A percentile compares a stretch with the other conserved stretches of the same genome.
phyloP scores from a whole-genome alignment of 2,888 invertebrate genomes.

The Epiblema foenella region DNA sequence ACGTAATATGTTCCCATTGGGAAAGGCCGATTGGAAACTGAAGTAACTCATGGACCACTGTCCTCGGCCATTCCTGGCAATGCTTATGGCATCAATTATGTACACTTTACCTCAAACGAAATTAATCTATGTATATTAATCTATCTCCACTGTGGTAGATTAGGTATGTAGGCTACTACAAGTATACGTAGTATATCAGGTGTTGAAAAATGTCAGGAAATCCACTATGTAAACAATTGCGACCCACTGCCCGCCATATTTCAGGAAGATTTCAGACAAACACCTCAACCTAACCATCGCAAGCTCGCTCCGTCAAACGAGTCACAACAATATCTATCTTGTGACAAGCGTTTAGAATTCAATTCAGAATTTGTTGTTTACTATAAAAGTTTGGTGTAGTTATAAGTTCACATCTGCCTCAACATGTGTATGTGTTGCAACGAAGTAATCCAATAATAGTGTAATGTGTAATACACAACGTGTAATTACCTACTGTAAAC shows the following conservation, averaged over 20 bases:
- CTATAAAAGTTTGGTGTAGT: conserved; percentile 1
- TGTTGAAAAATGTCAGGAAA: conserved; percentile 23
- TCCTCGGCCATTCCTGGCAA: too few relatives aligned
- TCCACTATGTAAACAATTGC: conserved; percentile 32
- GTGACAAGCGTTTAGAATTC: not conserved
- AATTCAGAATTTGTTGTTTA: not conserved
- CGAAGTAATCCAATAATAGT: conserved; percentile 37
- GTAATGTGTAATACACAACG: conserved; percentile 28
- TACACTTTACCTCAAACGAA: too few relatives aligned
- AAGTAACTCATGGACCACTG: too few relatives aligned
- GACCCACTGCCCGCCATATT: conserved; percentile 37
- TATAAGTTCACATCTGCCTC: conserved; percentile 17
- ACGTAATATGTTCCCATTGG: too few relatives aligned
- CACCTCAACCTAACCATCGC: not conserved
- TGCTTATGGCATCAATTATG: too few relatives aligned
- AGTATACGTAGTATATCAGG: not conserved
- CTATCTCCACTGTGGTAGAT: too few relatives aligned
- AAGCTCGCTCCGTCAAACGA: conserved; percentile 1
- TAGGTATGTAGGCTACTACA: too few relatives aligned
- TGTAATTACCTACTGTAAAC: conserved; percentile 33
- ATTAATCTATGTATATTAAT: too few relatives aligned
- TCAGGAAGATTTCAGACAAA: conserved; percentile 36
- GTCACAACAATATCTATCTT: not conserved
- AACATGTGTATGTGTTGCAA: conserved; percentile 37
- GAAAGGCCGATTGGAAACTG: too few relatives aligned